Base-by-base conservation (phyloP, 2,888 invertebrate species). In the Adela reaumurella region DNA sequence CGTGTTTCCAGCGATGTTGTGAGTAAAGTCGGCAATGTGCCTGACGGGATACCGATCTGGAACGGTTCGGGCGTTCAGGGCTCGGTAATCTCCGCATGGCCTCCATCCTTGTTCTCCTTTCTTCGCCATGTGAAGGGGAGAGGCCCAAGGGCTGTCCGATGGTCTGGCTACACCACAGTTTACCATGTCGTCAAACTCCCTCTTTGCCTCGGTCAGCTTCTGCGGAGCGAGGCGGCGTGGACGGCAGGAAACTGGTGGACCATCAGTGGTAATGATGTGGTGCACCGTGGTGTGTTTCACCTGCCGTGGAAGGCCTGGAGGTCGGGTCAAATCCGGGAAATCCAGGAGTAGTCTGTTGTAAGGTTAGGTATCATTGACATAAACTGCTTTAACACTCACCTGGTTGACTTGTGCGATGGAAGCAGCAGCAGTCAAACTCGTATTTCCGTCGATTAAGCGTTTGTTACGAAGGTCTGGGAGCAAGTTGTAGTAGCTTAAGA, bases 31-130 rank as follows among this genome's bases (percentile, higher is more conserved):
- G 16, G 54, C 51, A 20, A 59, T 48, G 50, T 24, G 24, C 5
- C 24, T 5, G 24, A 24, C 10, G 24, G 24, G 24, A 24, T 24
- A 24, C 6, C 24, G 24, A 24, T 45, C 45, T 6, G 45, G 45
- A 3, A 45, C 20, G 14, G 45, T 45, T 8, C 45, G n/a, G 20
- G 45, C 19, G 17, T 45, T 45, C 3, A 45, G 20, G 4, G n/a
- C 4, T 1, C 63, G 46, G 48, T 58, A 64, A 42, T 66, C 61
- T 0, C 61, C 60, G 51, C 63, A 61, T 1, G 57, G 56, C 6
- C 60, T 35, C 58, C 58, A 59, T 4, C 50, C 47, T 11, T 52
- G 53, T 6, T 46, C 46, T 43, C 53, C 51, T 50, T 60, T 63
- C 14, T 55, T 54, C 6, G 56, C 58, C 51, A 60, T 43, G 48